Conservation (phyloP, 2,113 vertebrate genomes). For the Heterotis niloticus region DNA sequence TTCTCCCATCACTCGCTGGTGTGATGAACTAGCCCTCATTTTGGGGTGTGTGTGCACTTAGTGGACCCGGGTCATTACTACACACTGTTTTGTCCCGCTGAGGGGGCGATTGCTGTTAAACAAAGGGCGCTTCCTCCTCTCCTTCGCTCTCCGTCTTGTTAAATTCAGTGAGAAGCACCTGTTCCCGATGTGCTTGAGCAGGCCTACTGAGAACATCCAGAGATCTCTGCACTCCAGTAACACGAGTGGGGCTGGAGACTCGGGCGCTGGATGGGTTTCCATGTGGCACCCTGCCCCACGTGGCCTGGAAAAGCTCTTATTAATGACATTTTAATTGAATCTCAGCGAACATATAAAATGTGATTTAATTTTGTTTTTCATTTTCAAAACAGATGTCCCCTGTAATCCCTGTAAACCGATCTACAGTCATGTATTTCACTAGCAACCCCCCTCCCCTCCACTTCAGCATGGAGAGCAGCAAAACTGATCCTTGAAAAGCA, state of each 20-base stretch:
- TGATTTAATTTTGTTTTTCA: constrained; percentile 66
- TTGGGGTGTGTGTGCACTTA: constrained; percentile 24
- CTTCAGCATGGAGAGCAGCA: constrained; percentile 31
- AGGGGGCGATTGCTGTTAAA: not conserved
- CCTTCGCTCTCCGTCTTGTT: not conserved
- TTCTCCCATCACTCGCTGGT: not conserved
- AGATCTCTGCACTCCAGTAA: constrained; percentile 43
- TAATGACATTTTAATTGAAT: constrained; percentile 67
- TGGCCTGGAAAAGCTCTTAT: constrained; percentile 56
- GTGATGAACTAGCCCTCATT: not conserved
- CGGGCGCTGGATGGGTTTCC: not conserved
- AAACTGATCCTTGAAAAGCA: constrained; percentile 56
- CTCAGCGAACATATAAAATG: constrained; percentile 66
- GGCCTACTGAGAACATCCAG: not conserved
- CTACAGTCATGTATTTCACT: constrained; percentile 58
- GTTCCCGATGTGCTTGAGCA: not conserved
- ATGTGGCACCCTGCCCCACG: constrained; percentile 37
- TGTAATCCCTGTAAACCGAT: constrained; percentile 71
- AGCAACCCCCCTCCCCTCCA: constrained; percentile 54
- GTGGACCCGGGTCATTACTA: not conserved
- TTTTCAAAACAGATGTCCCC: constrained; percentile 71
- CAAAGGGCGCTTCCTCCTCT: not conserved
- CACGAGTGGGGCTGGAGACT: constrained; percentile 49
- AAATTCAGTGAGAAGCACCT: not conserved
- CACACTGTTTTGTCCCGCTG: not conserved